These are phyloP conservation scores for Borostomias antarcticus DNA, from an alignment of 2,797 vertebrate genomes.

Conservation along the genomic window DNA sequence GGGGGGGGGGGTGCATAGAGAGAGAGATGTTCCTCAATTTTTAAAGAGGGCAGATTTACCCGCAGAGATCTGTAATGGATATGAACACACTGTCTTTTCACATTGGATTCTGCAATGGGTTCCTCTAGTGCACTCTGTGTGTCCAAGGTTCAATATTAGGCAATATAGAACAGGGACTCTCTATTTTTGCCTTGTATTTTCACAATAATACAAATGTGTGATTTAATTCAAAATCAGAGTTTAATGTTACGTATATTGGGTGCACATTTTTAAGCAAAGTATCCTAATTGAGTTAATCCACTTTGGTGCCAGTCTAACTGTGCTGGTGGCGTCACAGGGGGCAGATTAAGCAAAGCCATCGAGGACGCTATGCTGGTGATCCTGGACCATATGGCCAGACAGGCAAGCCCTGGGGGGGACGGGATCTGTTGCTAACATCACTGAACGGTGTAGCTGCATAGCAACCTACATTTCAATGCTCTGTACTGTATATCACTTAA, in stretches of 20 bases:
- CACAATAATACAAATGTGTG: too few species aligned
- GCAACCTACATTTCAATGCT: too few species aligned
- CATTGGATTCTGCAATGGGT: not conserved
- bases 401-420: not conserved
- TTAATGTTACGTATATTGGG: slow-evolving; percentile 13
- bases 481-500: too few species aligned
- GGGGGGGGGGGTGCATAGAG: not conserved
- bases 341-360: slow-evolving; percentile 48
- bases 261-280: slow-evolving; percentile 42
- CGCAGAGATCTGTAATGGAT: slow-evolving; percentile 54
- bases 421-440: not conserved
- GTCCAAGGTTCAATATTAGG: not conserved
- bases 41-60: slow-evolving; percentile 53
- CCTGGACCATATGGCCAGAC: not conserved
- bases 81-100: not conserved
- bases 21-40: slow-evolving; percentile 46
- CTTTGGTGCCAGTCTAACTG: slow-evolving; percentile 35
- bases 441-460: not conserved
- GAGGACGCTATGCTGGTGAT: slow-evolving; percentile 27
- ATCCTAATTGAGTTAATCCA: slow-evolving; percentile 47
- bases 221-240: not conserved
- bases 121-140: not conserved
- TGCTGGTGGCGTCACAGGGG: slow-evolving; percentile 30
- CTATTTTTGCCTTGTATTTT: too few species aligned
- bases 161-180: not conserved